These are phyloP conservation scores for Xylota sylvarum DNA, from an alignment of 2,888 invertebrate genomes.

Conservation along the genomic window DNA sequence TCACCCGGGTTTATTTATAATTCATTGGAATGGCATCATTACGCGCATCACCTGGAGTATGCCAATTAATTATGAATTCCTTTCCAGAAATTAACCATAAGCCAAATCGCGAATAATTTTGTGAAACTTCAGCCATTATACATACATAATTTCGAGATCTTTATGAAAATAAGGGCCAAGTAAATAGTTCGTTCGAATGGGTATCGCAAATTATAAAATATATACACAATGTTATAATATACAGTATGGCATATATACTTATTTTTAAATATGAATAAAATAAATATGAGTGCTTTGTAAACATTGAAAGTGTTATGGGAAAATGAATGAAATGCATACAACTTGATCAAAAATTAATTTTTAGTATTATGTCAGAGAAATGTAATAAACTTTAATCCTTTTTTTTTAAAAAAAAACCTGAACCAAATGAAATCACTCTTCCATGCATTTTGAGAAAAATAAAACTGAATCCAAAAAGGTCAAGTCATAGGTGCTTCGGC, in stretches of 20 bases:
- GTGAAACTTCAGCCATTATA: not conserved
- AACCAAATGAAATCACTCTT: not conserved
- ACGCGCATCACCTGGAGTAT: not conserved
- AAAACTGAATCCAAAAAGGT: not conserved
- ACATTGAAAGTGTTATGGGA: too few species aligned
- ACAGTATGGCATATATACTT: too few species aligned
- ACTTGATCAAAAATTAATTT: too few species aligned
- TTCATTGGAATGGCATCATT: constrained; percentile 4
- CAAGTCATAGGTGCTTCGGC: too few species aligned
- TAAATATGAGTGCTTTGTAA: too few species aligned
- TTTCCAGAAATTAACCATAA: not conserved
- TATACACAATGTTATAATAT: too few species aligned
- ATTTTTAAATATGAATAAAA: too few species aligned
- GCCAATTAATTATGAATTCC: constrained; percentile 1
- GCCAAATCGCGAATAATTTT: not conserved
- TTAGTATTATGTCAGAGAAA: too few species aligned
- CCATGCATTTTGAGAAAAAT: not conserved
- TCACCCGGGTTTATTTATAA: not conserved
- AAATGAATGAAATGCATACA: too few species aligned
- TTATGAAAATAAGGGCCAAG: not conserved
- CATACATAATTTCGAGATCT: not conserved
- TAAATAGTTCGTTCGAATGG: not conserved
- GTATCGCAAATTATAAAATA: too few species aligned
- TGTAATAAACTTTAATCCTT: too few species aligned
- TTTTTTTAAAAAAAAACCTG: too few species aligned